phyloP scores from a whole-genome alignment of 2,113 vertebrate genomes.

The Acanthisitta chloris region DNA sequence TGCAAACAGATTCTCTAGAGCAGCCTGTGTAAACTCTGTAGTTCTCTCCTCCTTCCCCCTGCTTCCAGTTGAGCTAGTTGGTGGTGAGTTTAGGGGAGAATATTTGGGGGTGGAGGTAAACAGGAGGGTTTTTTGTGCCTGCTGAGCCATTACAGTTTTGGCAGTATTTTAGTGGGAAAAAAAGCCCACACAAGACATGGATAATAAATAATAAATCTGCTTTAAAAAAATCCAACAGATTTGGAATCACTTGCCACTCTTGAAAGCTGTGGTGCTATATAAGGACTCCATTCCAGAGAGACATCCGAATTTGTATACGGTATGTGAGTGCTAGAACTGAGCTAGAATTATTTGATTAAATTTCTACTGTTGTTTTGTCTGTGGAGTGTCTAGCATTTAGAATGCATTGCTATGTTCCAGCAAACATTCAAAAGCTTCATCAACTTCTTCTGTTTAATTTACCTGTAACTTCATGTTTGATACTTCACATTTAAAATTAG shows the following conservation, averaged over 20 bases:
- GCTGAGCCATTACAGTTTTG: not conserved
- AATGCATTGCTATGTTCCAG: not conserved
- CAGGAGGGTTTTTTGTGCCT: not conserved
- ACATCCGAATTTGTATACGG: constrained; percentile 76
- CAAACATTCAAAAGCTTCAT: not conserved
- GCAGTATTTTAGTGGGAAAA: not conserved
- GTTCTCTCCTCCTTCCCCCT: not conserved
- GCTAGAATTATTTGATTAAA: not conserved
- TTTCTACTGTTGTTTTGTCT: not conserved
- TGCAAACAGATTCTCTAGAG: not conserved
- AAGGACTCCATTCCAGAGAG: constrained; percentile 66
- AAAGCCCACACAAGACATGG: not conserved
- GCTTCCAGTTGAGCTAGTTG: not conserved
- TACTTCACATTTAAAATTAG: not conserved
- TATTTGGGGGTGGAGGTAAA: not conserved
- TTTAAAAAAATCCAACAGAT: constrained; percentile 68
- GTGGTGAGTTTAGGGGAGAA: not conserved
- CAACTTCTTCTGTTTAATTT: not conserved
- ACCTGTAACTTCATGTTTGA: not conserved
- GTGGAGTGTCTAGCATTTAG: not conserved
- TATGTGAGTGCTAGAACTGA: constrained; percentile 41
- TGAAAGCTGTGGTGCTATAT: constrained; percentile 87
- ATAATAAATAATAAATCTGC: not conserved
- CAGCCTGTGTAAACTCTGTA: not conserved
- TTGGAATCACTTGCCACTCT: constrained; percentile 75